A percentile compares a stretch with the other conserved stretches of the same genome.
phyloP scores from a whole-genome alignment of 1,140 invertebrate species.

The Drosophila ohnishii region DNA sequence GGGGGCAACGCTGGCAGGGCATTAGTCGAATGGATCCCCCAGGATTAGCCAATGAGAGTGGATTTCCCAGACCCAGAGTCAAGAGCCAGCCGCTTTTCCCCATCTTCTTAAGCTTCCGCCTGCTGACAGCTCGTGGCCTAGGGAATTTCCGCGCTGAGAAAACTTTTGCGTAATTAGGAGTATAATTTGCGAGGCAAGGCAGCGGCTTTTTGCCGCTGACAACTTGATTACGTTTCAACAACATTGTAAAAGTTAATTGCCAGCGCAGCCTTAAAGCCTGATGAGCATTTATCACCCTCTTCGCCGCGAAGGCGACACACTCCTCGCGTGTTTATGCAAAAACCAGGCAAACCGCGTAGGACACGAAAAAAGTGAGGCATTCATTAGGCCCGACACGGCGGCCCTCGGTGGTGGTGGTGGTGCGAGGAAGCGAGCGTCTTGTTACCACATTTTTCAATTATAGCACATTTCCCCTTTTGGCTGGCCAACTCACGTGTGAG shows the following conservation, averaged over 20 bases:
- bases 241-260: conserved; percentile 81
- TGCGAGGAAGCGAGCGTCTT: conserved; percentile 57
- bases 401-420: background rate
- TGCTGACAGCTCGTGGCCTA: conserved; percentile 64
- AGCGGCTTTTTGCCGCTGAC: conserved; percentile 55
- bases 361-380: conserved; percentile 65
- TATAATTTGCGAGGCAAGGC: conserved; percentile 64
- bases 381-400: conserved; percentile 75
- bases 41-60: conserved; percentile 65
- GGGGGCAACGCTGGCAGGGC: conserved; percentile 60
- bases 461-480: conserved; percentile 70
- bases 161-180: conserved; percentile 72
- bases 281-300: conserved; percentile 78
- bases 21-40: conserved; percentile 78
- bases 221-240: conserved; percentile 81
- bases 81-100: conserved; percentile 4
- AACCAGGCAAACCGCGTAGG: conserved; percentile 30
- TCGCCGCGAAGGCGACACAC: conserved; percentile 32
- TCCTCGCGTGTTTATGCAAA: conserved; percentile 56
- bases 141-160: conserved; percentile 54
- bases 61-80: conserved; percentile 19
- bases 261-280: conserved; percentile 74
- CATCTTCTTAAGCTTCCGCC: conserved; percentile 21
- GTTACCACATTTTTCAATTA: conserved; percentile 83
- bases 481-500: conserved; percentile 32